Conservation (phyloP, 2,797 vertebrate species). For the Megalops cyprinoides region DNA sequence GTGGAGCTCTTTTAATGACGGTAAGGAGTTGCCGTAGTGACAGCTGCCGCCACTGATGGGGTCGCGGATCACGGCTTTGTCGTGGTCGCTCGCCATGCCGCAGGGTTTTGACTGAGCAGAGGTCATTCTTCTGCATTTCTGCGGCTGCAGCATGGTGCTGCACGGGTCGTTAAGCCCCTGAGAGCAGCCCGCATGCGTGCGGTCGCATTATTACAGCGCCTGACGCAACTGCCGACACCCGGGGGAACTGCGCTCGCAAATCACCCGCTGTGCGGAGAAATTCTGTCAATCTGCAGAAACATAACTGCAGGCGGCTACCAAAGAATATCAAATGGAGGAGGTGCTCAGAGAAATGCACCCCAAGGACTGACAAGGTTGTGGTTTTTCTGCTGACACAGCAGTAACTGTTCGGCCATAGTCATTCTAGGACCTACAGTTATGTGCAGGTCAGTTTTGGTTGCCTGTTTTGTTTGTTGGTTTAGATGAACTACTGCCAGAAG, state of each 20-base stretch:
- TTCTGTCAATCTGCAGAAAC: too few relatives aligned
- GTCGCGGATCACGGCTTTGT: neutral
- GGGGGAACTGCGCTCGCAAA: neutral
- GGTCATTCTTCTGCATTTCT: slow-evolving; percentile 41
- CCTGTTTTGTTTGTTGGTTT: too few relatives aligned
- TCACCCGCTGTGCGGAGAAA: neutral
- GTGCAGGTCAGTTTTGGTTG: too few relatives aligned
- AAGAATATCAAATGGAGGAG: too few relatives aligned
- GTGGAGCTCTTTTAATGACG: neutral
- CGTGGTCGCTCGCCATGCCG: neutral
- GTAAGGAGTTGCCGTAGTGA: neutral
- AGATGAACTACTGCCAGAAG: too few relatives aligned
- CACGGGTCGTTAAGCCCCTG: neutral
- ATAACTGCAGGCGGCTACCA: neutral
- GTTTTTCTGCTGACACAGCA: too few relatives aligned
- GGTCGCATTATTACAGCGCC: neutral
- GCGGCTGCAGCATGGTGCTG: slow-evolving; percentile 23
- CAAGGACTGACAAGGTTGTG: too few relatives aligned
- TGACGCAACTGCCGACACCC: neutral
- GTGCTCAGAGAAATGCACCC: too few relatives aligned
- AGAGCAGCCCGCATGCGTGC: neutral
- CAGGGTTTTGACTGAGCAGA: slow-evolving; percentile 1
- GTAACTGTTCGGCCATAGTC: too few relatives aligned
- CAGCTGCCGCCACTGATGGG: neutral
- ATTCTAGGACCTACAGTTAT: too few relatives aligned